Evolutionary conservation across 92 coral and sea anemone genomes (phyloP), one percentile per base, ranked within the genome.

Genomic region (Pocillopora meandrina): DNA sequence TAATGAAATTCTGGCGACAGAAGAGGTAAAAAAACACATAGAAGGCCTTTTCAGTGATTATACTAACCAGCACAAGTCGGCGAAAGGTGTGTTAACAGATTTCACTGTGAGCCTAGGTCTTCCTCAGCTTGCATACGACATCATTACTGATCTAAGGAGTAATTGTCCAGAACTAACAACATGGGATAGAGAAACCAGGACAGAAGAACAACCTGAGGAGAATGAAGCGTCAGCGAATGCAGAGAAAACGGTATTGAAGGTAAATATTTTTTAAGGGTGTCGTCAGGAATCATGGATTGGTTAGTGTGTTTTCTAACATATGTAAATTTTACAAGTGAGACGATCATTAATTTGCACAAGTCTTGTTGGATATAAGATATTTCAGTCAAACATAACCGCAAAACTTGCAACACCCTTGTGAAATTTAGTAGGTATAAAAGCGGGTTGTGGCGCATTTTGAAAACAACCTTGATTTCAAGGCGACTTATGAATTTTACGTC

Each of bases 81-180:
- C 17, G 23, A 77, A 61, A 36, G 31, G 2, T 15, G 82, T 35
- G 9, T n/a, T 77, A 7, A 77, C 67, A 33, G 71, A 64, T 21
- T 76, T 82, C 62, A 82, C 86, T 57, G 70, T 65, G 12, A 65
- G 75, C 49, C 61, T 87, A 11, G 86, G 61, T 21, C 65, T 81
- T 59, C 87, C 90, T 12, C 75, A 82, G 81, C 81, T 87, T 35
- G 56, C 65, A 36, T 75, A 36, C 36, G 81, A 81, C 19, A 49
- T 87, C 18, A 59, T 82, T 9, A 56, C 36, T 13, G 68, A 79
- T 20, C 55, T 71, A 33, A 73, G 77, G 65, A n/a, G 57, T 20
- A 74, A 21, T 1, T 86, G 31, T 71, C 68, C 85, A 15, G 76
- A 80, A 16, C 11, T 73, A 36, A 74, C 86, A 17, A 80, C 64